Evolutionary conservation across 2,797 vertebrate genomes (phyloP).

Genomic region (Lithobates pipiens): DNA sequence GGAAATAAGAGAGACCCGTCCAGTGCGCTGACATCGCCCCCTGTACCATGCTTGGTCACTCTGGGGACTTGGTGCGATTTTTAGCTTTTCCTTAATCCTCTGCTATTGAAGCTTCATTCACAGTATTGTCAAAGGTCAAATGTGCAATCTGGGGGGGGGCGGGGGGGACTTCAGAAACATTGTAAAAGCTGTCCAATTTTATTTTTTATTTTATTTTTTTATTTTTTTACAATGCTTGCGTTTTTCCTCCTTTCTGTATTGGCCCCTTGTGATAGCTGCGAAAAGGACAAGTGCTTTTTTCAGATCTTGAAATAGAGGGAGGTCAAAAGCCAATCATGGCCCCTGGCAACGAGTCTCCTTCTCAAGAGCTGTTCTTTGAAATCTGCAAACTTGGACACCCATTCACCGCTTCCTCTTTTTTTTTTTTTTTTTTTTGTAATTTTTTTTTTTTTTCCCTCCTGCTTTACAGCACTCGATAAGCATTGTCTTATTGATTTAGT

Average conservation of each 20-base stretch:
- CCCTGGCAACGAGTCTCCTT: conserved; percentile 40
- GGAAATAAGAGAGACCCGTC: background rate
- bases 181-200: conserved; percentile 27
- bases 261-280: conserved; percentile 49
- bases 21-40: background rate
- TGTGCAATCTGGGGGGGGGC: conserved; percentile 34
- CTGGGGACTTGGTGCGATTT: conserved; percentile 11
- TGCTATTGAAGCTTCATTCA: conserved; percentile 9
- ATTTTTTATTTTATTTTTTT: background rate
- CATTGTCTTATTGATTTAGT: conserved; percentile 46
- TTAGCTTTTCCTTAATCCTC: conserved; percentile 34
- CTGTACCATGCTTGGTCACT: background rate
- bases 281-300: conserved; percentile 57
- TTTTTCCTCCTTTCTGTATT: conserved; percentile 14
- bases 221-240: background rate
- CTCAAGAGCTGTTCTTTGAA: conserved; percentile 16
- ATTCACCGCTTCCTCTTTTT: conserved; percentile 15
- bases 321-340: conserved; percentile 48
- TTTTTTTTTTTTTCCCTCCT: background rate
- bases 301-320: conserved; percentile 49
- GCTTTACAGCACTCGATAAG: background rate
- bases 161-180: conserved; percentile 30
- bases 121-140: conserved; percentile 47
- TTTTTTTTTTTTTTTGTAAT: background rate
- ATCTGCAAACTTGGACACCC: conserved; percentile 19